phyloP scores from a whole-genome alignment of 2,113 vertebrate species.

The Cyphomyrus plagiostoma region DNA sequence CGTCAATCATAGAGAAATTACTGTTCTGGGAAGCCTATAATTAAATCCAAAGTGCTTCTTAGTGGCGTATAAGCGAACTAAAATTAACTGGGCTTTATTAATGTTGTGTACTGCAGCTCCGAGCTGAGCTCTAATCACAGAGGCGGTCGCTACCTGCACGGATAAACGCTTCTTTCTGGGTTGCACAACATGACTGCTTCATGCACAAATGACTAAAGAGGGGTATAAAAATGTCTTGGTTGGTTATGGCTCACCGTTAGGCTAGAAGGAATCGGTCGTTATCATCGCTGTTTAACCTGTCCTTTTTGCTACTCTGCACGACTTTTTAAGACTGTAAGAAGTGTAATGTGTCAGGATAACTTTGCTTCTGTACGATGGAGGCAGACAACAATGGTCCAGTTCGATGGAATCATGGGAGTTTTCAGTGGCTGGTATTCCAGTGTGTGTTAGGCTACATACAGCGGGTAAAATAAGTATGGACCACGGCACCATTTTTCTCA shows the following conservation, averaged over 20 bases:
- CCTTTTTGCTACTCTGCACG: background rate
- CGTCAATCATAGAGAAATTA: slow-evolving; percentile 71
- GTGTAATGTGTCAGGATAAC: background rate
- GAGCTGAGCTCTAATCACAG: slow-evolving; percentile 26
- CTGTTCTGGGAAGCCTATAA: slow-evolving; percentile 67
- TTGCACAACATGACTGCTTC: slow-evolving; percentile 33
- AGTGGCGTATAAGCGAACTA: slow-evolving; percentile 48
- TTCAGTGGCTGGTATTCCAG: background rate
- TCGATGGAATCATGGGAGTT: background rate
- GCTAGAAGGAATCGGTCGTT: background rate
- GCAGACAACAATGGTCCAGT: background rate
- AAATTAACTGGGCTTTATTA: slow-evolving; percentile 59
- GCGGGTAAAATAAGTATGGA: no score
- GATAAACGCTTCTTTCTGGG: slow-evolving; percentile 26
- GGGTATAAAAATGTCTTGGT: slow-evolving; percentile 13
- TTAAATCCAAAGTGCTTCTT: slow-evolving; percentile 66
- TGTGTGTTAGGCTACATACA: background rate
- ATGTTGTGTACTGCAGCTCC: slow-evolving; percentile 38
- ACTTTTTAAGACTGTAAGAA: background rate
- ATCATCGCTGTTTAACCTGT: slow-evolving; percentile 1
- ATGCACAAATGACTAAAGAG: slow-evolving; percentile 12
- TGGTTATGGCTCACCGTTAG: slow-evolving; percentile 10
- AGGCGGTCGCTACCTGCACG: slow-evolving; percentile 12
- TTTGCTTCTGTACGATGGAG: background rate
- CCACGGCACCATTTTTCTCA: no score